Evolutionary conservation across 2,797 vertebrate species (phyloP).

Genomic region (Sternarchorhynchus goeldii): DNA sequence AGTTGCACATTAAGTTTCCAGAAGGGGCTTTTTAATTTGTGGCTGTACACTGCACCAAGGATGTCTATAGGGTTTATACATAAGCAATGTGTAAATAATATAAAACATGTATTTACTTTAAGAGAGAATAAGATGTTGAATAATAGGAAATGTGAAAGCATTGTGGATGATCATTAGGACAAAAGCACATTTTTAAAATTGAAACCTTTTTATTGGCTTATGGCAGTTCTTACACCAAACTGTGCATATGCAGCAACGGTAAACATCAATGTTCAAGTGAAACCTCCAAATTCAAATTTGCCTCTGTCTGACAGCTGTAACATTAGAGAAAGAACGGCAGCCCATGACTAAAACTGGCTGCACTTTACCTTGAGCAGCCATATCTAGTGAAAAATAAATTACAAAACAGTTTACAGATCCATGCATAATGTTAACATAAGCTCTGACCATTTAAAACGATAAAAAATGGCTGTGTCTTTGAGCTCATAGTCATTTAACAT

Average conservation of each 20-base stretch:
- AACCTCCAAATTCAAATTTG: too few species aligned
- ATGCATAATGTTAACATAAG: neutral
- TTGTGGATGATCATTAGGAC: neutral
- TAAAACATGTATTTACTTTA: neutral
- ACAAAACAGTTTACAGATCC: neutral
- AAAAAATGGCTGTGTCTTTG: neutral
- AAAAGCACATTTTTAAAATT: neutral
- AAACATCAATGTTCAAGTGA: too few species aligned
- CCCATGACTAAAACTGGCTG: too few species aligned
- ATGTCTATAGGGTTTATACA: neutral
- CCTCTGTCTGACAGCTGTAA: too few species aligned
- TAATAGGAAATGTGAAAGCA: neutral
- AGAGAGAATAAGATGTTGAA: neutral
- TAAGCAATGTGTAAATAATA: neutral
- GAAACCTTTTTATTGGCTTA: too few species aligned
- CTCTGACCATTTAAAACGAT: neutral
- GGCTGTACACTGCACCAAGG: neutral
- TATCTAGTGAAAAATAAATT: neutral
- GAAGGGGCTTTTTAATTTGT: neutral
- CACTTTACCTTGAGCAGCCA: too few species aligned
- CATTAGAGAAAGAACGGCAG: too few species aligned
- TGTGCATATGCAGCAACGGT: too few species aligned
- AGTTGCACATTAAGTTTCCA: slow-evolving; percentile 1
- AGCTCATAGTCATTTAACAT: neutral
- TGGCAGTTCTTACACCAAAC: too few species aligned